Evolutionary conservation across 2,113 vertebrate species (phyloP).

Genomic region (Mionectes macconnelli): DNA sequence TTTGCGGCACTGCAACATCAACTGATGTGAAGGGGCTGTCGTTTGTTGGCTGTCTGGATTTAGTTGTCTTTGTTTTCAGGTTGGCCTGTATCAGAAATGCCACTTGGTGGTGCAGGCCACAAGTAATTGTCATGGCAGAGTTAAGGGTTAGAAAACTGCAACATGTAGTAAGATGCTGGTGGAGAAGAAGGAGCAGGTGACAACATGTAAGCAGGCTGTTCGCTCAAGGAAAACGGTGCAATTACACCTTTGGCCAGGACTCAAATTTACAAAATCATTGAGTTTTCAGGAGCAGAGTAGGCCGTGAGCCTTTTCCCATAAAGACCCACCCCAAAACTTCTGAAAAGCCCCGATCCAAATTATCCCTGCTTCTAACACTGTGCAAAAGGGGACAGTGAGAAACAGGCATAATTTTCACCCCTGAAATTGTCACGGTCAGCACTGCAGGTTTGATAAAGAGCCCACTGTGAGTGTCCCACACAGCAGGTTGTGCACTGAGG

Average conservation of each 20-base stretch:
- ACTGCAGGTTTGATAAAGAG: rapidly evolving
- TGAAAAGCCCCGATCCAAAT: rapidly evolving
- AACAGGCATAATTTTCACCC: not conserved
- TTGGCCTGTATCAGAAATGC: not conserved
- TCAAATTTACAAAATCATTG: not conserved
- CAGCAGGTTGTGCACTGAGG: not conserved
- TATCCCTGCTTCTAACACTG: not conserved
- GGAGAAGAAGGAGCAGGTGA: not conserved
- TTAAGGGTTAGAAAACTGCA: not conserved
- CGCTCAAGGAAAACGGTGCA: not conserved
- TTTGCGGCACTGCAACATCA: not conserved
- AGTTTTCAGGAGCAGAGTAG: not conserved
- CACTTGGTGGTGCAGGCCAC: not conserved
- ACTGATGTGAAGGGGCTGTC: not conserved
- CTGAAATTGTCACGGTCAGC: not conserved
- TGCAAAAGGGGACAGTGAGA: not conserved
- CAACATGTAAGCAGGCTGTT: not conserved
- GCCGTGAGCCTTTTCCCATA: not conserved
- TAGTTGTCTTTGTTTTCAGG: not conserved
- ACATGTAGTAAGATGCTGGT: not conserved
- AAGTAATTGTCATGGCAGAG: not conserved
- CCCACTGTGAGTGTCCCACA: rapidly evolving
- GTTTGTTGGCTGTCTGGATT: not conserved
- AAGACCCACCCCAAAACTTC: not conserved
- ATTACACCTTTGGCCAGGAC: not conserved